Evolutionary conservation across 2,113 vertebrate genomes (phyloP), one percentile per base, ranked within the genome.

Genomic region (Passer domesticus): DNA sequence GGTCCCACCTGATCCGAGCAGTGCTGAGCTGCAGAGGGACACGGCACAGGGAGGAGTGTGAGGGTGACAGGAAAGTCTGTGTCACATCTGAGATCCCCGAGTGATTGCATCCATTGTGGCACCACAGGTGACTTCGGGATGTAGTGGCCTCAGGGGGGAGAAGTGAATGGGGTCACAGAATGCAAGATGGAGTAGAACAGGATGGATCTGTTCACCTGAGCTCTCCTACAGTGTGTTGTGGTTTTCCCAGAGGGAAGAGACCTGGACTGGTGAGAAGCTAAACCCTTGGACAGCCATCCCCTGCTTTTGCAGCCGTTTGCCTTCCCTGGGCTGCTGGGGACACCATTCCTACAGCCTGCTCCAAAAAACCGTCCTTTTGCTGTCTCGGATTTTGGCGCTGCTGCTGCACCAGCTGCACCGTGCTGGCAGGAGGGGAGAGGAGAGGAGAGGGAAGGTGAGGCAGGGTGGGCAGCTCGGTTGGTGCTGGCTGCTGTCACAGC

Each of bases 11-110:
- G 75, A 35, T 50, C 63, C 0, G 0, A 58, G 50, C 15, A 27
- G 35, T 18, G 66, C 83, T 47, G 62, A 69, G 62, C 46, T 84
- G 15, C 59, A 31, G 55, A 73, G 59, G 60, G 39, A 31, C 0
- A 0, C 0, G 0, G 43, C 43, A 20, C 2, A 1, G 59, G 43
- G 20, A 67, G 44, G 53, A 91, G 30, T 1, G 1, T 67, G 43
- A 59, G 52, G 7, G 17, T 53, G 68, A 56, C 6, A 13, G 50
- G 62, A 64, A 43, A 27, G 25, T 67, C 41, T 43, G 33, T 4
- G 13, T 79, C 59, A 39, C 18, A 4, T 75, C 2, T 41, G 39
- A 28, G 13, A 11, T 67, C 41, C 56, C 47, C 49, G 37, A 30
- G 49, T 1, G 5, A 59, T 75, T 75, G 27, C 58, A 37, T 60